phyloP scores from a whole-genome alignment of 2,113 vertebrate genomes.

The Nesogale talazaci region DNA sequence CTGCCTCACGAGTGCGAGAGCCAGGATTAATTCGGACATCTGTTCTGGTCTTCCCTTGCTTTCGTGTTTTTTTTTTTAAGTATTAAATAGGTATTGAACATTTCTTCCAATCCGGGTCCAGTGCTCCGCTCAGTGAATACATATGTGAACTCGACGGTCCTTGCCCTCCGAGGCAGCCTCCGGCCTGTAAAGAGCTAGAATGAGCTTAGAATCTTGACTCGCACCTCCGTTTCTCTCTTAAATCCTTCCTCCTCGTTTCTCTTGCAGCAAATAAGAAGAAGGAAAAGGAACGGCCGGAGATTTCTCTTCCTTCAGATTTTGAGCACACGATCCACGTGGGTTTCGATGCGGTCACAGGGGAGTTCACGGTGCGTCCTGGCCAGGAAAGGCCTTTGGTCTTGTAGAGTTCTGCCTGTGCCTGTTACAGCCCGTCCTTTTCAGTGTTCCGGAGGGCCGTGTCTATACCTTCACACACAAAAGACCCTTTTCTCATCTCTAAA shows the following conservation, averaged over 20 bases:
- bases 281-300: constrained; percentile 93
- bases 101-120: neutral
- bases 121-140: neutral
- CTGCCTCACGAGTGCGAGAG: constrained; percentile 23
- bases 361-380: constrained; percentile 94
- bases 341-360: constrained; percentile 97
- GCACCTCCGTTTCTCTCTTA: neutral
- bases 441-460: constrained; percentile 5
- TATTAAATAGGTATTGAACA: neutral
- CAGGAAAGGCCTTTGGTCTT: neutral
- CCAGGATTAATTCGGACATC: neutral
- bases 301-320: constrained; percentile 98
- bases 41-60: constrained; percentile 18
- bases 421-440: neutral
- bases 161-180: neutral
- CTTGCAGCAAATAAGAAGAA: constrained; percentile 94
- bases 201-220: neutral
- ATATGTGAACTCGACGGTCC: neutral
- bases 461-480: too few species aligned
- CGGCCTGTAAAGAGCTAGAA: neutral
- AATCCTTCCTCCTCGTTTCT: constrained; percentile 9
- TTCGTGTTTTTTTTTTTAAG: too few species aligned
- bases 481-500: neutral
- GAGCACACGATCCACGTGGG: constrained; percentile 98
- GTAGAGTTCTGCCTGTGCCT: neutral